phyloP scores from a whole-genome alignment of 64 coral and sea anemone genomes.

The Platygyra sinensis region DNA sequence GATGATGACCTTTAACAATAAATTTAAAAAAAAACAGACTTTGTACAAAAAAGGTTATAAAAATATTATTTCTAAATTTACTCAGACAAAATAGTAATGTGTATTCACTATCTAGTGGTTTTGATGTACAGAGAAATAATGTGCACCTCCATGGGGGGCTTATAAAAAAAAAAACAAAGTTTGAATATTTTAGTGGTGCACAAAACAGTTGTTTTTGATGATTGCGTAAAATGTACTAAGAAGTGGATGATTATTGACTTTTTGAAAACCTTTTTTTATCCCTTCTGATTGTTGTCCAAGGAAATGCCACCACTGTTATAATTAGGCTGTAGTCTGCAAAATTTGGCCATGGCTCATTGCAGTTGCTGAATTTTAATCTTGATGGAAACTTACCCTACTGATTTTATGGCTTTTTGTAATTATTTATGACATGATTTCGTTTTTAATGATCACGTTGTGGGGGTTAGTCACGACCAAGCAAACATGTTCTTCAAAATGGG shows the following conservation, averaged over 20 bases:
- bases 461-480: background rate
- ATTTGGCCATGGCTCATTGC: background rate
- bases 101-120: slow-evolving; percentile 20
- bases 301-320: background rate
- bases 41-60: slow-evolving; percentile 41
- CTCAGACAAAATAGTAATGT: slow-evolving; percentile 12
- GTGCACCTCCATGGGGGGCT: background rate
- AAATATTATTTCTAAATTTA: slow-evolving; percentile 47
- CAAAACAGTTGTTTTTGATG: background rate
- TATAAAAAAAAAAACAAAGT: background rate
- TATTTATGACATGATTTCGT: background rate
- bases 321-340: background rate
- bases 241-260: slow-evolving; percentile 4
- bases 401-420: background rate
- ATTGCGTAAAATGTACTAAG: background rate
- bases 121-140: slow-evolving; percentile 28
- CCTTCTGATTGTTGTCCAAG: background rate
- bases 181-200: slow-evolving; percentile 8
- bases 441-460: background rate
- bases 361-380: background rate
- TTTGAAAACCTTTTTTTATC: slow-evolving; percentile 13
- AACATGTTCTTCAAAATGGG: background rate
- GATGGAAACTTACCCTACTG: background rate
- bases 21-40: background rate
- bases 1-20: slow-evolving; percentile 37